Base-by-base conservation (phyloP, 2,113 vertebrate genomes). In the Hydropotes inermis region DNA sequence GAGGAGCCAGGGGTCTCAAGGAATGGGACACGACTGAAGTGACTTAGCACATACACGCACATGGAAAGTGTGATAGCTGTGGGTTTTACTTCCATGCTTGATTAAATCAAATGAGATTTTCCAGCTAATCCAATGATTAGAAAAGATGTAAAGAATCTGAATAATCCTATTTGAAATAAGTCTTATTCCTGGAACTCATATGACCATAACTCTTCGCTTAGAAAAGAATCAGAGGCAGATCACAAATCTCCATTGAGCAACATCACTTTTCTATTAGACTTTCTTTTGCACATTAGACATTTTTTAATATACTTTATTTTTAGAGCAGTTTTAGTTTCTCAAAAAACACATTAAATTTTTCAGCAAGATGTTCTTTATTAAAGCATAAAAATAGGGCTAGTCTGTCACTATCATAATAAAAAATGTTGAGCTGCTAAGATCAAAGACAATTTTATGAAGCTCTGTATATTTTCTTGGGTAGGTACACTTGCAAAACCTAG, bases 41-140 rank as follows among this genome's bases (percentile, higher is more conserved):
- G 36, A 74, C 67, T 74, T 39, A 13, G n/a, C 19, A 74, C 36
- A 39, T 36, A 39, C n/a, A 39, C 5, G 5, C 67, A 39, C n/a
- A 1, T 54, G 3, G 64, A 67, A 7, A 81, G 64, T 47, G 9
- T 2, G 36, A 84, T 19, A 86, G 17, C 33, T 39, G 8, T 67
- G 61, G 28, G 43, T 58, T 67, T 93, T 79, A 90, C 64, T 94
- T 55, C 70, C 61, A 90, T 23, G 78, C 28, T n/a, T 89, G 82
- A 94, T 94, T 83, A 76, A 94, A 91, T 96, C 64, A 90, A 36
- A 83, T 55, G 45, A 87, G 9, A 54, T 14, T 47, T 94, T 33
- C 23, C 70, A 60, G 47, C 57, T 90, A 96, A 95, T 79, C 78
- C 39, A 52, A 64, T 83, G 87, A 83, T 94, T 90, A 83, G 33